Base-by-base conservation (phyloP, 1,140 invertebrate species). In the Philaenus spumarius region DNA sequence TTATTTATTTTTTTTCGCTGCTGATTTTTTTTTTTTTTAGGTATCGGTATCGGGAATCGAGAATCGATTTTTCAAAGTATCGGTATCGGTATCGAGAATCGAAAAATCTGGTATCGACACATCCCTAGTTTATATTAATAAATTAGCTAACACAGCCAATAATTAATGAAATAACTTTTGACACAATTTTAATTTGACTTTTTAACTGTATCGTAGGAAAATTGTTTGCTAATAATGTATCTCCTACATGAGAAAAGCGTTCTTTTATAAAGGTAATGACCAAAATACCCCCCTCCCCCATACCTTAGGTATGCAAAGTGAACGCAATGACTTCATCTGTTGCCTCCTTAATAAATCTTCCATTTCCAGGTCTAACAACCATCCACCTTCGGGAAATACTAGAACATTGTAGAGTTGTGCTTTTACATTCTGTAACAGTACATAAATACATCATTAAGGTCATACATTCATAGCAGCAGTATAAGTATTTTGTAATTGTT, bases 381-480 rank as follows among this genome's bases (percentile, higher is more conserved):
- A 97, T 24, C 92, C 91, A 40, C 87, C 87, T 63, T 91, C 86
- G 37, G 91, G 87, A 69, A 96, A 96, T 1, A 93, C 69, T 22
- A 97, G 69, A 6, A 96, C 86, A 73, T 95, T 95, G 72, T 90
- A 93, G 1, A 97, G 75, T 24, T 87, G 77, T 46, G 86, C 83
- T 64, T 86, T 86, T 0, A 90, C 86, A 59, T 77, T 80, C 86
- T 83, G 62, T 55, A 70, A 70, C n/a, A n/a, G n/a, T n/a, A n/a
- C n/a, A n/a, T n/a, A n/a, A n/a, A n/a, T n/a, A n/a, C n/a, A n/a
- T n/a, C n/a, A n/a, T n/a, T n/a, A n/a, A n/a, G n/a, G n/a, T n/a
- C n/a, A n/a, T n/a, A n/a, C n/a, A n/a, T n/a, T n/a, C n/a, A n/a
- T n/a, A n/a, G n/a, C n/a, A n/a, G n/a, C n/a, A n/a, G n/a, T n/a